Percentiles rank a stretch among this genome's conserved stretches.
Evolutionary conservation across 1,140 invertebrate genomes (phyloP).

Genomic region (Leptinotarsa undecemlineata): DNA sequence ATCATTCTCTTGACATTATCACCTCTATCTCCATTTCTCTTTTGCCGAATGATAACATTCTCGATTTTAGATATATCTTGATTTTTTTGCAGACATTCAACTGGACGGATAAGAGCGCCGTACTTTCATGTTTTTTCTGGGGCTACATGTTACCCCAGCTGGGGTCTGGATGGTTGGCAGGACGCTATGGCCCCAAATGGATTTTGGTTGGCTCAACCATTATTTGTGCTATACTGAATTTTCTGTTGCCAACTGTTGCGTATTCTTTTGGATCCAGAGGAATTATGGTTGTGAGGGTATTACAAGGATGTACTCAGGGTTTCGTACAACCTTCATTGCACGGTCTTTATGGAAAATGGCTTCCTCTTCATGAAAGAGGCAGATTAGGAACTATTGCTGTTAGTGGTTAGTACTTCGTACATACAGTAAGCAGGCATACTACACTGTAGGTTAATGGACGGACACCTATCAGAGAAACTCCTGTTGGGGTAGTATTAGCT

Average conservation of each 20-base stretch:
- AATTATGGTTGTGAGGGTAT: slow-evolving; percentile 32
- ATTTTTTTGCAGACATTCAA: slow-evolving; percentile 36
- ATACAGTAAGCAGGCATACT: no score
- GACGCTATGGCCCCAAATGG: slow-evolving; percentile 65
- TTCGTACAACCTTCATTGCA: slow-evolving; percentile 37
- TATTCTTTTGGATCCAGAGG: slow-evolving; percentile 32
- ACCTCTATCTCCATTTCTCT: no score
- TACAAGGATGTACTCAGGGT: slow-evolving; percentile 35
- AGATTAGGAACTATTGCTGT: slow-evolving; percentile 21
- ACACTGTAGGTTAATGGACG: no score
- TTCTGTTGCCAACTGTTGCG: slow-evolving; percentile 50
- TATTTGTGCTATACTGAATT: slow-evolving; percentile 58
- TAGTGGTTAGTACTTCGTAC: neutral
- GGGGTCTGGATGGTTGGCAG: slow-evolving; percentile 68
- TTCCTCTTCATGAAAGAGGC: slow-evolving; percentile 34
- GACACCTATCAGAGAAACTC: no score
- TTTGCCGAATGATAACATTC: no score
- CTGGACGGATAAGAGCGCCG: slow-evolving; percentile 59
- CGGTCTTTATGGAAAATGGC: slow-evolving; percentile 35
- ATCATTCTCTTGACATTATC: no score
- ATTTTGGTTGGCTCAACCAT: slow-evolving; percentile 64
- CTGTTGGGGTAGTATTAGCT: no score
- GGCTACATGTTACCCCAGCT: slow-evolving; percentile 62
- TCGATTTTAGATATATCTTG: no score
- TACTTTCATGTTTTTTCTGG: slow-evolving; percentile 71